These are phyloP conservation scores for Acanthurus lineatus DNA, from an alignment of 2,797 vertebrate genomes.

Conservation along the genomic window DNA sequence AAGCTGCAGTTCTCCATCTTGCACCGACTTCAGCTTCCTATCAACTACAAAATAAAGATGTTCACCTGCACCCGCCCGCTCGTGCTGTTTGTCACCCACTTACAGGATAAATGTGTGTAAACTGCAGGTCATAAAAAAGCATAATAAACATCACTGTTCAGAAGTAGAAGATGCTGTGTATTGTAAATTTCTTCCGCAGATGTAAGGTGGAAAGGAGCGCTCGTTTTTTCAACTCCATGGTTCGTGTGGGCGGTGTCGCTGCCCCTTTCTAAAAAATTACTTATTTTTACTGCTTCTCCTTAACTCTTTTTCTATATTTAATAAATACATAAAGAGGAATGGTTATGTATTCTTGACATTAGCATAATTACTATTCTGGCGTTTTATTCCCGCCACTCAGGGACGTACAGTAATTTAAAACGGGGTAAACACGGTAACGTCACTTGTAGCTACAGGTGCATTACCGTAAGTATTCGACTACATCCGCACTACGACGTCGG, in stretches of 20 bases:
- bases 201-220: background rate
- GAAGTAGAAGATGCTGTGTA: background rate
- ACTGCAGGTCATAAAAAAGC: background rate
- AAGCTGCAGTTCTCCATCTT: constrained; percentile 77
- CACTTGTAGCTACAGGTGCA: background rate
- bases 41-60: background rate
- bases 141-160: fast-evolving
- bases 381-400: background rate
- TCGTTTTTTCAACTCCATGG: fast-evolving
- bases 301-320: no score
- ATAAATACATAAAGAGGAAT: fast-evolving
- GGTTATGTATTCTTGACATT: fast-evolving
- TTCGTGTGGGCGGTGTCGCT: background rate
- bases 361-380: fast-evolving
- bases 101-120: background rate
- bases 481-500: constrained; percentile 1
- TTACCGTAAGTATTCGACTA: constrained; percentile 55
- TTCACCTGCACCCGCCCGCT: background rate
- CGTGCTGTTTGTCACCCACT: background rate
- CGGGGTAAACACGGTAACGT: background rate
- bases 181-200: background rate
- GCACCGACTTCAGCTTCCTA: background rate
- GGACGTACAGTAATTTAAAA: fast-evolving
- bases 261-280: fast-evolving
- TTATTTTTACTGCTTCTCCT: no score